phyloP scores from a whole-genome alignment of 2,888 invertebrate genomes.

The Cantharis lateralis region DNA sequence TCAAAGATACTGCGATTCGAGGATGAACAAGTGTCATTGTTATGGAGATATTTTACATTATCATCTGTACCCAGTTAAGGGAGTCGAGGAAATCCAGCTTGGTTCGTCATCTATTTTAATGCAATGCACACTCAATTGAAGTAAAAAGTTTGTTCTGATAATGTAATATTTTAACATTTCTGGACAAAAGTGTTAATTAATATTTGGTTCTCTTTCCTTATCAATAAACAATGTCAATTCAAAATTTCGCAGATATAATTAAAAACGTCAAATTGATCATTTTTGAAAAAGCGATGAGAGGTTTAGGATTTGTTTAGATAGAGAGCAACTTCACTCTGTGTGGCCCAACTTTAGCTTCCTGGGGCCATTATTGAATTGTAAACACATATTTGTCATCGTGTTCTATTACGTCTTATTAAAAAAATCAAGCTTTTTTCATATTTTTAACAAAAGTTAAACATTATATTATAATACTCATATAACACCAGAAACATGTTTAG shows the following conservation, averaged over 20 bases:
- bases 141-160: background rate
- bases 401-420: conserved; percentile 24
- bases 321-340: conserved; percentile 45
- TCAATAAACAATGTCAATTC: background rate
- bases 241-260: background rate
- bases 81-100: background rate
- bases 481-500: background rate
- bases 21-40: conserved; percentile 47
- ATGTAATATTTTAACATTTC: background rate
- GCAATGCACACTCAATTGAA: background rate
- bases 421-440: background rate
- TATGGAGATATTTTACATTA: conserved; percentile 49
- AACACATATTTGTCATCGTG: conserved; percentile 38
- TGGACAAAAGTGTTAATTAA: too few species aligned
- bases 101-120: background rate
- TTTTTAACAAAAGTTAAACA: background rate
- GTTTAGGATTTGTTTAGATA: conserved; percentile 52
- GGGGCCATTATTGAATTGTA: conserved; percentile 37
- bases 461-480: background rate
- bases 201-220: too few species aligned
- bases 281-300: conserved; percentile 49
- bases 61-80: conserved; percentile 35
- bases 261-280: conserved; percentile 24
- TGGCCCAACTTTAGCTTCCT: conserved; percentile 39
- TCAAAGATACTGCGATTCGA: conserved; percentile 49